phyloP scores from a whole-genome alignment of 1,140 invertebrate genomes.

The Hycleus cichorii region DNA sequence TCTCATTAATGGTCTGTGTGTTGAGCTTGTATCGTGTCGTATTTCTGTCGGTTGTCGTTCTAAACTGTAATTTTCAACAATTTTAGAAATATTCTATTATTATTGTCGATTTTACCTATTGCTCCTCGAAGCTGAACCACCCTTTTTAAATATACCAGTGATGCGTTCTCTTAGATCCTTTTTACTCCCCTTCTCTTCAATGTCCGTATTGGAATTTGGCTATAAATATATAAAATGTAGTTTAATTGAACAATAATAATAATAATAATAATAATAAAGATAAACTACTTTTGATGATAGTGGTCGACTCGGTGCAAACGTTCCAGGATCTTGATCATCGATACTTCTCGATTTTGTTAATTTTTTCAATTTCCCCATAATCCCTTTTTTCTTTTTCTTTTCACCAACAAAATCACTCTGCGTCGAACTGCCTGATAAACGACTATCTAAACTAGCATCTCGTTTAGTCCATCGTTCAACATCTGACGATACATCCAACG shows the following conservation, averaged over 20 bases:
- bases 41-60: conserved; percentile 26
- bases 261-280: conserved; percentile 2
- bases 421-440: conserved; percentile 73
- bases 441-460: conserved; percentile 67
- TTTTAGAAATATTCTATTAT: background rate
- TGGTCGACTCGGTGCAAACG: conserved; percentile 26
- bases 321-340: conserved; percentile 50
- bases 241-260: conserved; percentile 1
- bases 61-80: conserved; percentile 25
- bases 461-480: conserved; percentile 48
- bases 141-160: conserved; percentile 73
- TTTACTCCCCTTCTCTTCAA: conserved; percentile 58
- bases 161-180: conserved; percentile 71
- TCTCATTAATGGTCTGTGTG: conserved; percentile 37
- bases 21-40: conserved; percentile 37
- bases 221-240: conserved; percentile 25
- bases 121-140: conserved; percentile 53
- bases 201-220: conserved; percentile 72
- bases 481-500: conserved; percentile 56
- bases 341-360: conserved; percentile 78
- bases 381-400: conserved; percentile 72
- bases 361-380: conserved; percentile 78
- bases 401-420: conserved; percentile 70
- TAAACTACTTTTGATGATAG: conserved; percentile 28
- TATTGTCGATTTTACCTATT: conserved; percentile 51